Conservation (phyloP, 2,888 invertebrate genomes). For the Anthophora plumipes region DNA sequence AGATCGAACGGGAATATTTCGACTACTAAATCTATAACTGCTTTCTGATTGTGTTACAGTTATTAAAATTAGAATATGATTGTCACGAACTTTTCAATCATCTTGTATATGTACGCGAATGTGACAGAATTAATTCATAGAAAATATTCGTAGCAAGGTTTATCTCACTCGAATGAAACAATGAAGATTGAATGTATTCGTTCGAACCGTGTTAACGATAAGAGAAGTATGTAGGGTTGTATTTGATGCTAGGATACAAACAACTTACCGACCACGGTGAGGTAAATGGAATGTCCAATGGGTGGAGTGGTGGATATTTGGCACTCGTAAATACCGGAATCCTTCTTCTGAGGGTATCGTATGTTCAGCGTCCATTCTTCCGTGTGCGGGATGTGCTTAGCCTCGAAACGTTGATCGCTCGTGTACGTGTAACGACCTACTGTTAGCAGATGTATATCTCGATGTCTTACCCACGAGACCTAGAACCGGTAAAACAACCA, state of each 20-base stretch:
- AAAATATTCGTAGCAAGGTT: neutral
- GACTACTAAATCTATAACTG: too few species aligned
- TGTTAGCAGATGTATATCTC: conserved; percentile 90
- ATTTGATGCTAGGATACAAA: neutral
- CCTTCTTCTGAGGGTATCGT: conserved; percentile 90
- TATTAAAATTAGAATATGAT: too few species aligned
- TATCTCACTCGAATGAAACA: neutral
- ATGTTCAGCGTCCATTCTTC: conserved; percentile 94
- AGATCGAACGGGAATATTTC: too few species aligned
- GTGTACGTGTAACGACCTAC: conserved; percentile 92
- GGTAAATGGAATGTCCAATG: conserved; percentile 91
- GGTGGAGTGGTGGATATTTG: conserved; percentile 96
- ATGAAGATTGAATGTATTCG: neutral
- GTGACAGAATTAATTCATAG: too few species aligned
- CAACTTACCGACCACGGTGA: conserved; percentile 92
- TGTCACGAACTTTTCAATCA: too few species aligned
- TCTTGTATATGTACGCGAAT: too few species aligned
- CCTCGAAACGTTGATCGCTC: conserved; percentile 93
- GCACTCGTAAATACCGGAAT: conserved; percentile 94
- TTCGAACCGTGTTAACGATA: neutral
- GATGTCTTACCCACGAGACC: conserved; percentile 92
- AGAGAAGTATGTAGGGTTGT: neutral
- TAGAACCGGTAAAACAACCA: conserved; percentile 74
- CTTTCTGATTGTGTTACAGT: too few species aligned
- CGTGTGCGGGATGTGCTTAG: conserved; percentile 93